Base-by-base conservation (phyloP, 2,113 vertebrate genomes). In the Megalops atlanticus region DNA sequence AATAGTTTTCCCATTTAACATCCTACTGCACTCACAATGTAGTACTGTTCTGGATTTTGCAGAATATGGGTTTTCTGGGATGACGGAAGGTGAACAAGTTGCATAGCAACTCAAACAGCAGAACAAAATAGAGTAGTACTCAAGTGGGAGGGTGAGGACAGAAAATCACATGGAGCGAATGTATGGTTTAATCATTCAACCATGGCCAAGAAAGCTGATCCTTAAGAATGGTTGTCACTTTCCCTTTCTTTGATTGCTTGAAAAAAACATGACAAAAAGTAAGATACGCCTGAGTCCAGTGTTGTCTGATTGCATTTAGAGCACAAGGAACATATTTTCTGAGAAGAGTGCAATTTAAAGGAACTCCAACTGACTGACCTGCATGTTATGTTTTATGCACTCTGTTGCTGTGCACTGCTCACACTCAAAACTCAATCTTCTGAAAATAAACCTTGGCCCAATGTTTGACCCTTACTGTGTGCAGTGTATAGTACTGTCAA, bases 51-150 rank as follows among this genome's bases (percentile, higher is more conserved):
- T 40, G 36, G 3, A 68, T 41, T 69, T 68, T 40, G n/a, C 74
- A 49, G 74, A 76, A 47, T 76, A 33, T 16, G 24, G 14, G 24
- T 38, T n/a, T 64, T 31, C 4, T 24, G 47, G 36, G 35, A 58
- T 24, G 49, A 52, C 47, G 49, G 49, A 77, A 49, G 76, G 35
- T 54, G 76, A 77, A 77, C 58, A 64, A n/a, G 35, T 77, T 54
- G 47, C 49, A 77, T 24, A 58, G 47, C 33, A 5, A 21, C 76
- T n/a, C 49, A 58, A 14, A 58, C 49, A 64, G 58, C 49, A 58
- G 76, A 77, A 77, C n/a, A n/a, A n/a, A n/a, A 40, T 27, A 77
- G 76, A 64, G 58, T 52, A 77, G 58, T 40, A 38, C 76, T 58
- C 33, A 77, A 40, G 52, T 64, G 76, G 49, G 18, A 77, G 76